Evolutionary conservation across 2,797 vertebrate species (phyloP).

Genomic region (Monodelphis domestica): DNA sequence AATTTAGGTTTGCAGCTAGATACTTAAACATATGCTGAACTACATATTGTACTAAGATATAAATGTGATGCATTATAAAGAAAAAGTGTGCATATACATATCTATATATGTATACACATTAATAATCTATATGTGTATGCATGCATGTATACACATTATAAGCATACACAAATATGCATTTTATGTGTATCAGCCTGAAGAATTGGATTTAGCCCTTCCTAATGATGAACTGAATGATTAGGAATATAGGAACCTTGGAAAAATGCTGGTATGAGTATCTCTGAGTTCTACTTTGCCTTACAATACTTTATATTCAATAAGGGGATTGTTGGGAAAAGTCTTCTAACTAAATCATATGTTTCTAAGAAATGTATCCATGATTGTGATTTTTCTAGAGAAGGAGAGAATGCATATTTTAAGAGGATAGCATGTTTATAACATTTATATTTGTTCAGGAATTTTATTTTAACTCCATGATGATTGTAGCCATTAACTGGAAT

Average conservation of each 20-base stretch:
- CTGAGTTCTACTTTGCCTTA: too few relatives aligned
- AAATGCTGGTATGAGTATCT: neutral
- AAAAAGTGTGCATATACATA: neutral
- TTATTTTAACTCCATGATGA: conserved; percentile 20
- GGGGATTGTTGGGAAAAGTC: neutral
- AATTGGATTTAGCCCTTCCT: neutral
- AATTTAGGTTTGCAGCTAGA: neutral
- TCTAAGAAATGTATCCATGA: conserved; percentile 13
- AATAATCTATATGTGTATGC: neutral
- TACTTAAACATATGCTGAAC: neutral
- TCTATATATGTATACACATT: neutral
- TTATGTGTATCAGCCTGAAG: neutral
- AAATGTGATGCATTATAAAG: too few relatives aligned
- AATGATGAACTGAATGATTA: neutral
- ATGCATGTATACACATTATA: neutral
- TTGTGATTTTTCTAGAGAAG: neutral
- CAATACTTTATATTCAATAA: conserved; percentile 11
- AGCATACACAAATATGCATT: too few relatives aligned
- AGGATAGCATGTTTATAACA: neutral
- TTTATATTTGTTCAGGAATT: conserved; percentile 49
- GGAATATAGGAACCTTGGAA: neutral
- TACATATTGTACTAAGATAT: neutral
- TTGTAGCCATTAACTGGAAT: conserved; percentile 12
- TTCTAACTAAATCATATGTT: conserved; percentile 37
- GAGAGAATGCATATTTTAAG: neutral